Base-by-base conservation (phyloP, 2,113 vertebrate species). In the Etheostoma cragini region DNA sequence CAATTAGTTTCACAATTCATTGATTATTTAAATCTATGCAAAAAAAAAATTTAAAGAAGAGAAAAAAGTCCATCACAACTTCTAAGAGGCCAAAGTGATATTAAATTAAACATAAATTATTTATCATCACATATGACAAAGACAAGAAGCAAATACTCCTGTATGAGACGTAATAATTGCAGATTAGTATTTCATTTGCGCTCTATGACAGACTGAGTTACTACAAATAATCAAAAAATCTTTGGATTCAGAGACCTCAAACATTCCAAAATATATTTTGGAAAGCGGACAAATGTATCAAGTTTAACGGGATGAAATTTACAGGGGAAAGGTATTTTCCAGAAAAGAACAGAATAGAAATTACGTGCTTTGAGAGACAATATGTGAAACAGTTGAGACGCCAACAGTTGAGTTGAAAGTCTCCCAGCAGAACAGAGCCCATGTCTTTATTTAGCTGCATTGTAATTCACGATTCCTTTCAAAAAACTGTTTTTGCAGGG, bases 401-500 rank as follows among this genome's bases (percentile, higher is more conserved):
- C 7, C 47, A 45, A 65, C 53, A 42, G 50, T 13, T 2, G 22
- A 54, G 66, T 5, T 81, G 53, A 78, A 80, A 56, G 52, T 52
- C 33, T 74, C 70, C 83, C 60, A 72, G 52, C 16, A 64, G 24
- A 87, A 52, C 33, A 78, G 54, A 80, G 56, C 6, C 4, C n/a
- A 26, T 5, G 38, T 83, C 85, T 81, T 72, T 78, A 64, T 85
- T 85, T 83, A 81, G 83, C 75, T 80, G 68, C 80, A 80, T 81
- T 89, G 87, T 91, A 45, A 82, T 82, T 65, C 72, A 74, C 5
- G 19, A 15, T 57, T 84, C 58, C 76, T 76, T 83, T 81, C 24
- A 81, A 52, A 67, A 78, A 85, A 71, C 35, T 72, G 73, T 79
- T 87, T 82, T 84, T 72, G 52, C 47, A 76, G 42, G 11, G 30